Percentiles rank a stretch among this genome's conserved stretches.
These are phyloP conservation scores for Peromyscus attwateri DNA, from an alignment of 2,797 vertebrate genomes.

Conservation along the genomic window DNA sequence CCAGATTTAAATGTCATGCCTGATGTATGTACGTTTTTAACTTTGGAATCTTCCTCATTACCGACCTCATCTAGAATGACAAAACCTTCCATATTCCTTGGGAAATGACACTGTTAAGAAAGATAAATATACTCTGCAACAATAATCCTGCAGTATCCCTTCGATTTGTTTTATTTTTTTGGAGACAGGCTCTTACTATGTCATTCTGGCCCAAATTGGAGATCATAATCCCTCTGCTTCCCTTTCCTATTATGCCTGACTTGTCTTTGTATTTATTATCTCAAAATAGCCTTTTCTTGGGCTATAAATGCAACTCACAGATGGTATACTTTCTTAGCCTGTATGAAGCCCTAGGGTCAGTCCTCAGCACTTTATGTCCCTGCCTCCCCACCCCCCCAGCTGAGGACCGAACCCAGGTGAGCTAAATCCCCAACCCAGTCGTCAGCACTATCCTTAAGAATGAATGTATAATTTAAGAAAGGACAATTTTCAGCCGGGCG, in stretches of 20 bases:
- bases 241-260: background rate
- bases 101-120: constrained; percentile 90
- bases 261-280: constrained; percentile 63
- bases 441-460: background rate
- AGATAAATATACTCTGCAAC: constrained; percentile 84
- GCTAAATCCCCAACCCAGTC: background rate
- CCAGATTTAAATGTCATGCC: constrained; percentile 82
- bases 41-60: constrained; percentile 92
- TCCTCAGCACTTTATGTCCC: background rate
- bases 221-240: background rate
- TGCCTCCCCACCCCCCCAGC: too few relatives aligned
- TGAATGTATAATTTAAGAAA: background rate
- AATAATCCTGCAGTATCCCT: constrained; percentile 83
- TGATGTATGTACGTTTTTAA: constrained; percentile 86
- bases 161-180: constrained; percentile 71
- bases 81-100: constrained; percentile 96
- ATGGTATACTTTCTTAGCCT: background rate
- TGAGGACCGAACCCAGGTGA: too few relatives aligned
- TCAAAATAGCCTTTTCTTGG: constrained; percentile 48
- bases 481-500: background rate
- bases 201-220: background rate
- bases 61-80: constrained; percentile 96
- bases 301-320: background rate
- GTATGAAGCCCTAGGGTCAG: background rate
- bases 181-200: background rate